phyloP scores from a whole-genome alignment of 2,888 invertebrate species.

The Diplazon laetatorius region DNA sequence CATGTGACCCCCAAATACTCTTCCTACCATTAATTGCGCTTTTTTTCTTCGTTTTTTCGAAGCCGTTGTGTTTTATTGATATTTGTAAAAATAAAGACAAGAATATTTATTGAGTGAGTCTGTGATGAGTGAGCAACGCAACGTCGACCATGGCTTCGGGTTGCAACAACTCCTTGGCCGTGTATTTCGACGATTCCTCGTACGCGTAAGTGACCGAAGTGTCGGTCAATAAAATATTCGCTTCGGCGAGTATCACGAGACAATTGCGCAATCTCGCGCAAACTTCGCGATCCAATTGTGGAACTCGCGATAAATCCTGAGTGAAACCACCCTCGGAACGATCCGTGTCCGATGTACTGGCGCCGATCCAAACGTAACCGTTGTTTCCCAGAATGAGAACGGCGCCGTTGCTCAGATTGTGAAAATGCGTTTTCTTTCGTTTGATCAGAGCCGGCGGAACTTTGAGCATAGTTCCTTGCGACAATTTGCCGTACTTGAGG shows the following conservation, averaged over 20 bases:
- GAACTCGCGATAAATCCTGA: slow-evolving; percentile 88
- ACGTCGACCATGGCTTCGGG: slow-evolving; percentile 94
- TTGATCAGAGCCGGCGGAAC: slow-evolving; percentile 96
- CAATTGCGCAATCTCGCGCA: slow-evolving; percentile 95
- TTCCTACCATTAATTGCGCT: too few species aligned
- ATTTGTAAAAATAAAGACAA: neutral
- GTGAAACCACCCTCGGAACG: slow-evolving; percentile 89
- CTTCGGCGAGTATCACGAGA: slow-evolving; percentile 92
- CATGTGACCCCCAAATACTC: too few species aligned
- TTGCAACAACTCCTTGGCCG: slow-evolving; percentile 89
- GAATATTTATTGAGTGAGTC: slow-evolving; percentile 81
- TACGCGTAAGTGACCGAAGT: slow-evolving; percentile 96
- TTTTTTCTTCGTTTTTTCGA: too few species aligned
- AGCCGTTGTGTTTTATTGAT: too few species aligned
- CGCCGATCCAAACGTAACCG: slow-evolving; percentile 97
- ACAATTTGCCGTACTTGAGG: slow-evolving; percentile 97
- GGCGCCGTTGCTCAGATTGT: slow-evolving; percentile 95
- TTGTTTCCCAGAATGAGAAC: slow-evolving; percentile 97
- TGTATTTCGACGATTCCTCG: slow-evolving; percentile 93
- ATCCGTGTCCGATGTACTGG: slow-evolving; percentile 86
- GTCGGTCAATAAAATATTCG: slow-evolving; percentile 95
- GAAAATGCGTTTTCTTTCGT: slow-evolving; percentile 97
- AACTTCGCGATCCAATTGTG: slow-evolving; percentile 90
- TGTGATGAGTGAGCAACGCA: slow-evolving; percentile 90
- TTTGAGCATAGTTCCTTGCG: slow-evolving; percentile 94